These are phyloP conservation scores for Mellilla xanthometata DNA, from an alignment of 2,888 invertebrate species.

Conservation along the genomic window DNA sequence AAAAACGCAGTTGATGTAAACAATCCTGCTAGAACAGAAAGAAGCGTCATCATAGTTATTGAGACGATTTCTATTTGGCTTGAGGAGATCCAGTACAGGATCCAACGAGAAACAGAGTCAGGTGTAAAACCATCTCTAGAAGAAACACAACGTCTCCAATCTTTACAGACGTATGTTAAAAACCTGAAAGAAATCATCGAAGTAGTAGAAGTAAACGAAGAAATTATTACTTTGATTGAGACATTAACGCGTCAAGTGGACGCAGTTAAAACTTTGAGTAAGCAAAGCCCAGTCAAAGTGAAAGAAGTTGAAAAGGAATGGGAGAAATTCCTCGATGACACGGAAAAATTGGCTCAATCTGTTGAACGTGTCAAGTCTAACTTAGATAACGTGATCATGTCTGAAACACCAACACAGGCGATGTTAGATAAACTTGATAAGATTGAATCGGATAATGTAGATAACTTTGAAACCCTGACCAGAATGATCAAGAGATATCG, in stretches of 20 bases:
- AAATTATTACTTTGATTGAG: constrained; percentile 84
- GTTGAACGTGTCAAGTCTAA: constrained; percentile 75
- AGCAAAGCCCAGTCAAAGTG: constrained; percentile 62
- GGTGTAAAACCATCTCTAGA: constrained; percentile 44
- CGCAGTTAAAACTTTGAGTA: constrained; percentile 86
- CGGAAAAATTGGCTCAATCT: constrained; percentile 80
- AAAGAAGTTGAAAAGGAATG: constrained; percentile 86
- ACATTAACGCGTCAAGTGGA: constrained; percentile 85
- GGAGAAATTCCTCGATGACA: constrained; percentile 86
- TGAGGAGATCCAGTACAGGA: constrained; percentile 92
- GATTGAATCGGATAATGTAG: constrained; percentile 86
- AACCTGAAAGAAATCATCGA: constrained; percentile 86
- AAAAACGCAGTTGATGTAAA: constrained; percentile 82
- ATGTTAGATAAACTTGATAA: constrained; percentile 88
- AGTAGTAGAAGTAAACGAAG: constrained; percentile 85
- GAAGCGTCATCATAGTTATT: constrained; percentile 87
- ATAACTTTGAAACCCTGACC: constrained; percentile 82
- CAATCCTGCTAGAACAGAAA: constrained; percentile 84
- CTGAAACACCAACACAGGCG: constrained; percentile 85
- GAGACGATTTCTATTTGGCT: constrained; percentile 93
- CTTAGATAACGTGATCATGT: constrained; percentile 80
- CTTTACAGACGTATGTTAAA: constrained; percentile 80
- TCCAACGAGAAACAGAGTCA: constrained; percentile 70
- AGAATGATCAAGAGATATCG: constrained; percentile 85
- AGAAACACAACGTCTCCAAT: constrained; percentile 55